These are phyloP conservation scores for Callorhinus ursinus DNA, from an alignment of 2,113 vertebrate genomes.

Conservation along the genomic window DNA sequence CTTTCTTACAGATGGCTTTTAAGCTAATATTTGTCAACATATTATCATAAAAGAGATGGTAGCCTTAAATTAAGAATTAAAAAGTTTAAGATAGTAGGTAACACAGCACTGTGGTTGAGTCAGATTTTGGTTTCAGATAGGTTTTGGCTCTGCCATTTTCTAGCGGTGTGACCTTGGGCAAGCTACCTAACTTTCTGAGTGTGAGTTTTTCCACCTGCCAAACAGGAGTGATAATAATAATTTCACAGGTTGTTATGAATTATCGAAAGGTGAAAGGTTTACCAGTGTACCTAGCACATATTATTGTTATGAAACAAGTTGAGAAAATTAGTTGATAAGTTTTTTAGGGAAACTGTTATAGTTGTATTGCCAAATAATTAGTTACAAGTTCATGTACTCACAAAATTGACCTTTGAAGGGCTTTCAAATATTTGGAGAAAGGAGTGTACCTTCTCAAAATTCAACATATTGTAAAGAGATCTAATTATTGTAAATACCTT, in stretches of 20 bases:
- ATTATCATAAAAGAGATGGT: not conserved
- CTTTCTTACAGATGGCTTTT: not conserved
- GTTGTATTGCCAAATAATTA: conserved; percentile 5
- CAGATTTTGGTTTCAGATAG: not conserved
- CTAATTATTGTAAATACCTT: not conserved
- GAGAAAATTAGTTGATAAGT: not conserved
- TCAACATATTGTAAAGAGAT: not conserved
- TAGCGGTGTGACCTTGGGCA: not conserved
- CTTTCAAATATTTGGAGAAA: not conserved
- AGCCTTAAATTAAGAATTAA: not conserved
- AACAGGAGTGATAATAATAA: not conserved
- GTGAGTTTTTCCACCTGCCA: not conserved
- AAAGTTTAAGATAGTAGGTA: not conserved
- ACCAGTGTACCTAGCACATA: not conserved
- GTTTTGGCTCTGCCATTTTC: not conserved
- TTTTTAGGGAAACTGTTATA: not conserved
- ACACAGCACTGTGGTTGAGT: not conserved
- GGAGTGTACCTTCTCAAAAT: conserved; percentile 22
- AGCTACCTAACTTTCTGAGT: not conserved
- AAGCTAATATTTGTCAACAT: not conserved
- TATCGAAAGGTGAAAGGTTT: not conserved
- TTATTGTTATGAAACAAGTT: not conserved
- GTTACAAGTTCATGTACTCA: not conserved
- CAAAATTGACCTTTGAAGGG: conserved; percentile 1
- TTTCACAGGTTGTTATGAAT: not conserved